Percentiles rank a stretch among this genome's conserved stretches.
Evolutionary conservation across 2,888 invertebrate genomes (phyloP).

Genomic region (Volucella inanis): DNA sequence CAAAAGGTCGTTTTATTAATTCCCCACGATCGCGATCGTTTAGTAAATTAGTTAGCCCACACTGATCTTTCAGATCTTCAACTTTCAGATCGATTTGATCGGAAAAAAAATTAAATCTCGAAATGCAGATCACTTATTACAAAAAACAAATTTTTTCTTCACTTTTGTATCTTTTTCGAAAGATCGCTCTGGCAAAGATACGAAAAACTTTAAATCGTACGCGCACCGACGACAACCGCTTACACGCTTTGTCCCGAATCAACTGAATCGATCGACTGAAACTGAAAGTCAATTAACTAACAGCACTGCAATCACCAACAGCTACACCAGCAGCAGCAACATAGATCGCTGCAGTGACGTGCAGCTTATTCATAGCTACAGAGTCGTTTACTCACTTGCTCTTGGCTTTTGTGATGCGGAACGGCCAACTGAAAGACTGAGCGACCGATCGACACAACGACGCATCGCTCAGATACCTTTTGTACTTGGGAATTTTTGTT

Average conservation of each 20-base stretch:
- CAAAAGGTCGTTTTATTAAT: constrained; percentile 58
- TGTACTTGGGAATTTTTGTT: not conserved
- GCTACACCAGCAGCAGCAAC: not conserved
- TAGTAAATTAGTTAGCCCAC: constrained; percentile 61
- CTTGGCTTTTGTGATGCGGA: constrained; percentile 15
- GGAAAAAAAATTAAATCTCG: not conserved
- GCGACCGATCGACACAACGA: not conserved
- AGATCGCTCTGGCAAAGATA: constrained; percentile 49
- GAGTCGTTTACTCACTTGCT: not conserved
- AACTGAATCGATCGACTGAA: constrained; percentile 73
- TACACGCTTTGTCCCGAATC: constrained; percentile 73
- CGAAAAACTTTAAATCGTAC: not conserved
- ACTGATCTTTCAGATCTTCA: constrained; percentile 20
- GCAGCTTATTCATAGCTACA: too few species aligned
- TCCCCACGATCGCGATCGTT: constrained; percentile 43
- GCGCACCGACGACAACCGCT: constrained; percentile 71
- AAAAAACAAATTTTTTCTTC: not conserved
- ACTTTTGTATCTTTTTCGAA: constrained; percentile 36
- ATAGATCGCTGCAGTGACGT: too few species aligned
- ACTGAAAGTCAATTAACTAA: constrained; percentile 74
- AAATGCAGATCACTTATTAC: too few species aligned
- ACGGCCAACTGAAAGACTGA: not conserved
- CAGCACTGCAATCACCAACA: constrained; percentile 55
- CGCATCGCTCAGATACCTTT: constrained; percentile 27
- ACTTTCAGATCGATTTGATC: constrained; percentile 35